Conservation (phyloP, 2,888 invertebrate species). For the Dascillus cervinus region DNA sequence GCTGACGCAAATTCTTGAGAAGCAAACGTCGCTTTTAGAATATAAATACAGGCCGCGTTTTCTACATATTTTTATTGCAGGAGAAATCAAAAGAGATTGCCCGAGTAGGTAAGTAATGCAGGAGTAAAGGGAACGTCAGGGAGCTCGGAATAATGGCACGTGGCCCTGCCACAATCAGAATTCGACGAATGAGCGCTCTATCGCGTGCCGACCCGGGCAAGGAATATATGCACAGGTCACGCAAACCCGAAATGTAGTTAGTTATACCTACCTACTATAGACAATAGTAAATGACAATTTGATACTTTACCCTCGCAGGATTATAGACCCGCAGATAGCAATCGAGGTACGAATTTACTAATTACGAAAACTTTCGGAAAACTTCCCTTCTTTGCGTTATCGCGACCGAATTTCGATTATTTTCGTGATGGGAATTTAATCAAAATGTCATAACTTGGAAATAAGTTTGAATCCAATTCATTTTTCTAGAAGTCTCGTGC, state of each 20-base stretch:
- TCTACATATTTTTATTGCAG: constrained; percentile 14
- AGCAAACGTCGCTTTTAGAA: too few species aligned
- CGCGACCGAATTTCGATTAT: constrained; percentile 7
- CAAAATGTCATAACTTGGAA: constrained; percentile 4
- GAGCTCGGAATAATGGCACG: constrained; percentile 32
- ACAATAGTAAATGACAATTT: constrained; percentile 24
- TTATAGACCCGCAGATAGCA: not conserved
- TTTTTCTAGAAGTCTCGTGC: not conserved
- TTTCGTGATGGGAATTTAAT: constrained; percentile 9
- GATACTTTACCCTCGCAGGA: constrained; percentile 15
- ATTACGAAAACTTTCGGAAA: constrained; percentile 5
- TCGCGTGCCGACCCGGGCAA: constrained; percentile 33
- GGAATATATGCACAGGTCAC: constrained; percentile 36
- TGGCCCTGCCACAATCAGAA: constrained; percentile 37
- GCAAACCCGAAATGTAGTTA: constrained; percentile 37
- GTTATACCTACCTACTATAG: constrained; percentile 23
- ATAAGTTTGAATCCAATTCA: constrained; percentile 5
- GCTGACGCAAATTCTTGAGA: constrained; percentile 20
- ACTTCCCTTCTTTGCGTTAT: constrained; percentile 8
- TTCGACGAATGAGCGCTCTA: constrained; percentile 34
- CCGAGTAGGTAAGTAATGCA: constrained; percentile 12
- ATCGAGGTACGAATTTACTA: too few species aligned
- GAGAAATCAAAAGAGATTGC: constrained; percentile 15
- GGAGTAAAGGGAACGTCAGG: constrained; percentile 13
- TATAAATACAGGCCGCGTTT: constrained; percentile 8